These are phyloP conservation scores for Ctenomys sociabilis DNA, from an alignment of 2,113 vertebrate genomes.

Conservation along the genomic window DNA sequence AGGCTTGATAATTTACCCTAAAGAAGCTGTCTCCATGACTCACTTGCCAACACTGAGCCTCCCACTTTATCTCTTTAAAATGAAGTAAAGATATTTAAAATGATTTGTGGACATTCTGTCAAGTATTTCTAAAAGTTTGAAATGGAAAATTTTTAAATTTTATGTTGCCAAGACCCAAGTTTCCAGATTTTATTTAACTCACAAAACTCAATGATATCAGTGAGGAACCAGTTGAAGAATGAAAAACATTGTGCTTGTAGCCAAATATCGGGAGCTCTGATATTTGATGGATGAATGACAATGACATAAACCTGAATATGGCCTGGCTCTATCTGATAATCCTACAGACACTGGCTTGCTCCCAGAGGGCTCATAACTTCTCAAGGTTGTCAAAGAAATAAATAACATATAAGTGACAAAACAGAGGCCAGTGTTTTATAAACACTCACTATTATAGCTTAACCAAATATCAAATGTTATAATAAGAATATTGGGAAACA, in stretches of 20 bases:
- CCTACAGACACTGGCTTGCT: neutral
- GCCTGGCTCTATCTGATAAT: neutral
- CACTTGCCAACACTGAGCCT: neutral
- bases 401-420: slow-evolving; percentile 40
- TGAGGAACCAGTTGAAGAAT: neutral
- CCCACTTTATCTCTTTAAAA: neutral
- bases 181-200: slow-evolving; percentile 41
- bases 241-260: neutral
- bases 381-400: neutral
- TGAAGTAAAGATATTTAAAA: neutral
- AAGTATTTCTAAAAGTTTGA: slow-evolving; percentile 17
- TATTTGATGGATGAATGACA: slow-evolving; percentile 14
- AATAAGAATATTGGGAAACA: slow-evolving; percentile 24
- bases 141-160: slow-evolving; percentile 21
- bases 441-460: slow-evolving; percentile 38
- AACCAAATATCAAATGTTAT: slow-evolving; percentile 41
- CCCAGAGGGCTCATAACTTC: neutral
- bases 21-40: neutral
- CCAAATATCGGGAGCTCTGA: neutral
- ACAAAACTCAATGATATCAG: neutral
- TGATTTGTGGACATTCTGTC: neutral
- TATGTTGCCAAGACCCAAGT: neutral
- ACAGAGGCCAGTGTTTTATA: slow-evolving; percentile 41
- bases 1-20: neutral
- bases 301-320: neutral